Evolutionary conservation across 2,113 vertebrate genomes (phyloP).

Genomic region (Corythoichthys haematopterus): DNA sequence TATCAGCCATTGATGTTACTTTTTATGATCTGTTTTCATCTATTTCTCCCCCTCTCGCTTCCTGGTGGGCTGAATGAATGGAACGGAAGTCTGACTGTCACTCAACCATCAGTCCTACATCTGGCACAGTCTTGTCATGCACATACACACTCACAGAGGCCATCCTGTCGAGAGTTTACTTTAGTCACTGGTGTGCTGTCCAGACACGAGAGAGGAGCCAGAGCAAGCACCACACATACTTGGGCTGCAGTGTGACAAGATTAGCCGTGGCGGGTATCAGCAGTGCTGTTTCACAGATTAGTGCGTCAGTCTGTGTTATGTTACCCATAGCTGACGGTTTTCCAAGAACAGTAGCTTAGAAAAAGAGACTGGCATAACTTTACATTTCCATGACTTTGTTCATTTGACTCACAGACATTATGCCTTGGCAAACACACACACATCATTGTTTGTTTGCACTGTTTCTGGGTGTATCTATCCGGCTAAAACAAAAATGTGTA

Average conservation of each 20-base stretch:
- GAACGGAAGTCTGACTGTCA: constrained; percentile 36
- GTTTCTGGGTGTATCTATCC: constrained; percentile 27
- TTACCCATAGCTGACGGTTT: constrained; percentile 12
- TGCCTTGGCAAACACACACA: not conserved
- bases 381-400: constrained; percentile 2
- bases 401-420: not conserved
- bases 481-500: constrained; percentile 6
- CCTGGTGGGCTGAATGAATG: constrained; percentile 31
- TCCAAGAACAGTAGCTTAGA: constrained; percentile 16
- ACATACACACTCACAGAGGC: constrained; percentile 19
- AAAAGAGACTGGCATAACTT: constrained; percentile 9
- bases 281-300: constrained; percentile 39
- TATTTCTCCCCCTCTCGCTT: constrained; percentile 6
- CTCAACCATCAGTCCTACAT: constrained; percentile 50
- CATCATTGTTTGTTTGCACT: constrained; percentile 19
- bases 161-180: constrained; percentile 40
- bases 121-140: constrained; percentile 50
- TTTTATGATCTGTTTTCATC: constrained; percentile 56
- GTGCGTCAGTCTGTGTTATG: constrained; percentile 22
- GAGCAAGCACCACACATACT: constrained; percentile 42
- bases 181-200: constrained; percentile 35
- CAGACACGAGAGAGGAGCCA: constrained; percentile 52
- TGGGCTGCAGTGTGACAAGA: constrained; percentile 42
- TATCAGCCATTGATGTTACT: constrained; percentile 46
- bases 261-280: constrained; percentile 46